Conservation (phyloP, 2,113 vertebrate species). For the Cinclus cinclus region DNA sequence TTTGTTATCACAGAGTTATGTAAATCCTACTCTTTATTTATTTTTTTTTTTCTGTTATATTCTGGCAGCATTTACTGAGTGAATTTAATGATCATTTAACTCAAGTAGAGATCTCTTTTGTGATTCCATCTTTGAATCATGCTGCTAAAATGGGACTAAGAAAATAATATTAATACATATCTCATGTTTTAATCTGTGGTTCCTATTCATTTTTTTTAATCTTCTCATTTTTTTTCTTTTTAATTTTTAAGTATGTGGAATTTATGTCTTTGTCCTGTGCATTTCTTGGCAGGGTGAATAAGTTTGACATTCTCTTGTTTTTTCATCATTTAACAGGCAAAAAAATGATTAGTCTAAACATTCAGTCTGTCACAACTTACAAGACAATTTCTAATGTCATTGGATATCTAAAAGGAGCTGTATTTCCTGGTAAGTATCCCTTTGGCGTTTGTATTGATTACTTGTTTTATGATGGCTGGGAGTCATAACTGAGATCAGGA, state of each 20-base stretch:
- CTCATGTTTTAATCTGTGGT: not conserved
- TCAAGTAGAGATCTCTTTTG: not conserved
- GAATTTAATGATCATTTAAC: not conserved
- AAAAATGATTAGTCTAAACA: conserved; percentile 77
- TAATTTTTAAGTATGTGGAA: not conserved
- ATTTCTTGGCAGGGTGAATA: not conserved
- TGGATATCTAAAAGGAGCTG: conserved; percentile 85
- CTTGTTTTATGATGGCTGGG: not conserved
- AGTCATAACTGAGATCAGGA: not conserved
- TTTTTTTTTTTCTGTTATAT: not conserved
- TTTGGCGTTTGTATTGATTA: not conserved
- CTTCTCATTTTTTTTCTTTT: not conserved
- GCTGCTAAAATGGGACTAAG: not conserved
- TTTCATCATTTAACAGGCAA: conserved; percentile 47
- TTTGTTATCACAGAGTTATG: not conserved
- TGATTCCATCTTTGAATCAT: not conserved
- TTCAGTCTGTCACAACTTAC: conserved; percentile 79
- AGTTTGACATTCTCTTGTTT: not conserved
- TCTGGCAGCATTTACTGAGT: not conserved
- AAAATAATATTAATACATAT: not conserved
- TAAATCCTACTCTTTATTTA: not conserved
- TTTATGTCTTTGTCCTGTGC: rapidly evolving
- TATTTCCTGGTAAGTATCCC: conserved; percentile 81
- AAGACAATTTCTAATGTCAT: conserved; percentile 86
- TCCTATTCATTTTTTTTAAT: not conserved